Base-by-base conservation (phyloP, 1,140 invertebrate species). In the Brachionus sp. region DNA sequence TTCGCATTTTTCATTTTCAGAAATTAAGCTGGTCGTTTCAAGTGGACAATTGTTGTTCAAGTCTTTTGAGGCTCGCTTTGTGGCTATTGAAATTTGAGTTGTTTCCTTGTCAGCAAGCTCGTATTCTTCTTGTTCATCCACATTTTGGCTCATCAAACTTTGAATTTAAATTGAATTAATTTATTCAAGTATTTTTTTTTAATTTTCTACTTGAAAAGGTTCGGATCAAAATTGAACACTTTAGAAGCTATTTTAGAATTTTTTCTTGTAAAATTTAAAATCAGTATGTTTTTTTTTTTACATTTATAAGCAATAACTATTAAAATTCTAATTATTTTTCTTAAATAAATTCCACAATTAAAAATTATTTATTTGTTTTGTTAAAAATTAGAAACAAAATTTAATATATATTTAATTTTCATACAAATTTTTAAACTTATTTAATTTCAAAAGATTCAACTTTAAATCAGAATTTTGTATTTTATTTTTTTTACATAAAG, bases 101-200 rank as follows among this genome's bases (percentile, higher is more conserved):
- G 7, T 80, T 25, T 80, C 50, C 23, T 66, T 57, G 19, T 66
- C 50, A 13, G 25, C 37, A 62, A 66, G 50, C 62, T 80, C 77
- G 57, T 62, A 66, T 35, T 80, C 62, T 44, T 80, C 77, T 12
- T 57, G 33, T 66, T 80, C 77, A 80, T 80, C 77, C 57, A 80
- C 77, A 80, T 80, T 80, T 66, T 80, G 77, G 77, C 77, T 80
- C 77, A 80, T 80, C 35, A 66, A 80, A 80, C 77, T 80, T 57
- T 16, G 37, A 13, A 42, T 13, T n/a, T 29, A 16, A 35, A 62
- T 19, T 7, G 6, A 42, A 62, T 33, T 35, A 19, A 50, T 44
- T 19, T 37, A 77, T 29, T 66, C 16, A 16, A 66, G 6, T 3
- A 57, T 19, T 37, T 33, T 16, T 13, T 29, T 10, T 33, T n/a